A percentile compares a stretch with the other conserved stretches of the same genome.
Evolutionary conservation across 1,140 invertebrate genomes (phyloP).

Genomic region (Leptopilina clavipes): DNA sequence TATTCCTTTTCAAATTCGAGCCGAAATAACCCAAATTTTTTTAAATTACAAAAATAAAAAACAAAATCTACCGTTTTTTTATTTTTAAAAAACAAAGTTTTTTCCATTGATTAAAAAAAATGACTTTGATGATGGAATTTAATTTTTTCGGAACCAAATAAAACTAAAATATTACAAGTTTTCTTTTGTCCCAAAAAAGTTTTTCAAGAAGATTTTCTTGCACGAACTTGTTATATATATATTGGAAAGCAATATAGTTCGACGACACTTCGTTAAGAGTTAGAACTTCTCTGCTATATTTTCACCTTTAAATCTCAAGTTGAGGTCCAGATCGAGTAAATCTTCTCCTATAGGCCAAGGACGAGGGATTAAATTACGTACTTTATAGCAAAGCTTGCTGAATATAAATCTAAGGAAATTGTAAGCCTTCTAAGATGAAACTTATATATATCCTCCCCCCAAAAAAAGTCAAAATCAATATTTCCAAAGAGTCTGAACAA

Average conservation of each 20-base stretch:
- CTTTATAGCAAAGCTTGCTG: constrained; percentile 14
- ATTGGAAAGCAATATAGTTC: background rate
- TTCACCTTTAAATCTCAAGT: background rate
- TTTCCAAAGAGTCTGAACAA: background rate
- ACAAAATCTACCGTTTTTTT: too few species aligned
- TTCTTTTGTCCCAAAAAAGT: constrained; percentile 1
- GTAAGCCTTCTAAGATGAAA: background rate
- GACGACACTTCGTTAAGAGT: constrained; percentile 6
- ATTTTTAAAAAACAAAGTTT: too few species aligned
- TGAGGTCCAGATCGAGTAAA: constrained; percentile 29
- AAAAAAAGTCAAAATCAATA: constrained; percentile 3
- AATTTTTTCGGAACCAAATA: too few species aligned
- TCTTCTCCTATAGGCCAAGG: constrained; percentile 27
- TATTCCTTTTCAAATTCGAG: too few species aligned
- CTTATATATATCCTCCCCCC: background rate
- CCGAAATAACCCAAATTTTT: too few species aligned
- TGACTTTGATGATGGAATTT: too few species aligned
- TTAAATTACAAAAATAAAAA: too few species aligned
- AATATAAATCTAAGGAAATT: constrained; percentile 5
- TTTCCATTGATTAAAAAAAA: too few species aligned
- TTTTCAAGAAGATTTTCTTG: background rate
- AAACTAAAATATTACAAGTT: too few species aligned
- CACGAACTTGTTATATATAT: too few species aligned
- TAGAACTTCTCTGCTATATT: background rate
- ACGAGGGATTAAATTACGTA: constrained; percentile 22